These are phyloP conservation scores for Microtus ochrogaster DNA, from an alignment of 2,113 vertebrate genomes.

Conservation along the genomic window DNA sequence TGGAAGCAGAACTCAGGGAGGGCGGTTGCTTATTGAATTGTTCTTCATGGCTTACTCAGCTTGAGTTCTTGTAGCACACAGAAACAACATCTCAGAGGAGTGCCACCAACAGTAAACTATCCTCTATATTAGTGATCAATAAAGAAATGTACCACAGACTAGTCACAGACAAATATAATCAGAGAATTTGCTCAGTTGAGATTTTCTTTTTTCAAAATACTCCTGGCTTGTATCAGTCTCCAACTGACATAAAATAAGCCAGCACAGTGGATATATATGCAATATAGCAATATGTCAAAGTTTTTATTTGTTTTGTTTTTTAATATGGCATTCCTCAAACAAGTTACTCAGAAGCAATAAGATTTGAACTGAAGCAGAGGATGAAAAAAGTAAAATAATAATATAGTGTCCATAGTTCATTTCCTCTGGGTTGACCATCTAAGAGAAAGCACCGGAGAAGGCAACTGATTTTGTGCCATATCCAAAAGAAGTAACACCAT, in stretches of 20 bases:
- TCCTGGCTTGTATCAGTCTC: background rate
- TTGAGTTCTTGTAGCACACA: background rate
- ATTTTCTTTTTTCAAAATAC: background rate
- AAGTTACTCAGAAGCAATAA: background rate
- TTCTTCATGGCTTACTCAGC: background rate
- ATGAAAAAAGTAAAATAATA: background rate
- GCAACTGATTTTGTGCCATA: rapidly evolving
- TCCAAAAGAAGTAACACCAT: background rate
- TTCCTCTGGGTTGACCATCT: background rate
- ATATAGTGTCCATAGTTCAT: too few relatives aligned
- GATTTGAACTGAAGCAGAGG: background rate
- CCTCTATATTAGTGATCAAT: background rate
- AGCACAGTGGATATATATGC: background rate
- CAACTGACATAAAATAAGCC: background rate
- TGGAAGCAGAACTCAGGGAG: background rate
- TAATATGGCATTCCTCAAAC: background rate
- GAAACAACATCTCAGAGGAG: background rate
- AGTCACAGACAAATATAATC: background rate
- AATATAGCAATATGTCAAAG: background rate
- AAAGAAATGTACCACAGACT: background rate
- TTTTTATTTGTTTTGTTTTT: background rate
- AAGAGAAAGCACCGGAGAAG: background rate
- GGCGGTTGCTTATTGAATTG: background rate
- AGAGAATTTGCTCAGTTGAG: background rate
- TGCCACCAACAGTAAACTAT: background rate